phyloP scores from a whole-genome alignment of 2,797 vertebrate genomes.

The Mormyrops attenuatus region DNA sequence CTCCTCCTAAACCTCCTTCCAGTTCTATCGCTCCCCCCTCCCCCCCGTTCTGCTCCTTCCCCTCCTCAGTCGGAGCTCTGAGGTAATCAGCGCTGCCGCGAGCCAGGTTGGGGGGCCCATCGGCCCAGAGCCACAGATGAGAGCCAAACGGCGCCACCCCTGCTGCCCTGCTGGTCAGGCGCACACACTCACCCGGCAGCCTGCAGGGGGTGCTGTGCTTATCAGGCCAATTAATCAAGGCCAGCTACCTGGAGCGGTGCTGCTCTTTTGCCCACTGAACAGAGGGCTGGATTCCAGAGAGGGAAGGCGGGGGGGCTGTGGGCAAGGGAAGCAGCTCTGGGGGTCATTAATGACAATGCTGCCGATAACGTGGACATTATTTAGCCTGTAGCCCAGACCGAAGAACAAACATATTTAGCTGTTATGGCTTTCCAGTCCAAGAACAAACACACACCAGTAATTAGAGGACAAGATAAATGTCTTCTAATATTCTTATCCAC shows the following conservation, averaged over 20 bases:
- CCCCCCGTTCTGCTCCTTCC: not conserved
- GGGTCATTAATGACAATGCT: not conserved
- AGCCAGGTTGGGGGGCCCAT: not conserved
- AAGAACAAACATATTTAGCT: slow-evolving; percentile 10
- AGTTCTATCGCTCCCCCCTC: not conserved
- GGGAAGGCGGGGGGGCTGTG: not conserved
- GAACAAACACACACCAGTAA: not conserved
- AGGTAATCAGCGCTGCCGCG: not conserved
- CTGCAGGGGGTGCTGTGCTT: not conserved
- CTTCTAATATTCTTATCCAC: not conserved
- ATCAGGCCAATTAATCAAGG: slow-evolving; percentile 10
- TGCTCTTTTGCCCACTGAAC: not conserved
- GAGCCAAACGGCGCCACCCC: not conserved
- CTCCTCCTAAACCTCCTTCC: not conserved
- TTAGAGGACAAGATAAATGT: not conserved
- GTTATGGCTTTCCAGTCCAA: not conserved
- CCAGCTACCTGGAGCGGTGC: not conserved
- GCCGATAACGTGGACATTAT: not conserved
- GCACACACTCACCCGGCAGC: not conserved
- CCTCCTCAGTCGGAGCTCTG: not conserved
- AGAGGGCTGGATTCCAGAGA: not conserved
- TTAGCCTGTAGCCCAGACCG: not conserved
- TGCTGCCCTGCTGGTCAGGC: not conserved
- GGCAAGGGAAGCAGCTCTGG: not conserved
- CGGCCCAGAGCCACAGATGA: not conserved